Conservation (phyloP, 2,888 invertebrate species). For the Drosophila anceps region DNA sequence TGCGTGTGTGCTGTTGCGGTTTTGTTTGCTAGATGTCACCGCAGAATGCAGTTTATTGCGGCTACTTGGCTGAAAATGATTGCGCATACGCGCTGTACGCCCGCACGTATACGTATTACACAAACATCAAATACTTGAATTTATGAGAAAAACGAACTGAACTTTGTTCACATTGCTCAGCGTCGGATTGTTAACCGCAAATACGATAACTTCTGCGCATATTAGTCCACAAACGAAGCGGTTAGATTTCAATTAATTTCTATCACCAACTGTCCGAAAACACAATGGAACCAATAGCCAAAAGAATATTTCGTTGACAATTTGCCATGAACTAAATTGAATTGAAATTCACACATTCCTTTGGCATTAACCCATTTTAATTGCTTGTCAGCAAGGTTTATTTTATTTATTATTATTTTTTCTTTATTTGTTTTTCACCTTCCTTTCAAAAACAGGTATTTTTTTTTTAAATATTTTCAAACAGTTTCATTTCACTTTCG, state of each 20-base stretch:
- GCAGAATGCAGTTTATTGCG: slow-evolving; percentile 48
- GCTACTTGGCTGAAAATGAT: slow-evolving; percentile 56
- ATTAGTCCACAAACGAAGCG: not conserved
- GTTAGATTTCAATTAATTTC: slow-evolving; percentile 13
- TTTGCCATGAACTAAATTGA: not conserved
- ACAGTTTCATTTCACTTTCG: not conserved
- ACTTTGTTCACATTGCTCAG: not conserved
- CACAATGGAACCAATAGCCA: not conserved
- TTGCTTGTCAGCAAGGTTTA: not conserved
- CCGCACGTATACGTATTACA: slow-evolving; percentile 4
- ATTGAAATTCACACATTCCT: not conserved
- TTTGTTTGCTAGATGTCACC: slow-evolving; percentile 28
- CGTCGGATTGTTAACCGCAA: slow-evolving; percentile 10
- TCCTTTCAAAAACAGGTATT: not conserved
- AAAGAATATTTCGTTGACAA: not conserved
- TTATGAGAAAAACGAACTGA: slow-evolving; percentile 1
- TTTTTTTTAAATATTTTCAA: not conserved
- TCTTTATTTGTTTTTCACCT: not conserved
- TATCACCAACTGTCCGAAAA: slow-evolving; percentile 2
- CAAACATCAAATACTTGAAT: slow-evolving; percentile 4
- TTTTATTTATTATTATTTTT: not conserved
- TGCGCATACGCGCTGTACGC: slow-evolving; percentile 37
- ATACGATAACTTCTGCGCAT: slow-evolving; percentile 1
- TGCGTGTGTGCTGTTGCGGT: slow-evolving; percentile 11
- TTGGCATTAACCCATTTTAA: not conserved